Base-by-base conservation (phyloP, 2,797 vertebrate genomes). In the Macropodus opercularis region DNA sequence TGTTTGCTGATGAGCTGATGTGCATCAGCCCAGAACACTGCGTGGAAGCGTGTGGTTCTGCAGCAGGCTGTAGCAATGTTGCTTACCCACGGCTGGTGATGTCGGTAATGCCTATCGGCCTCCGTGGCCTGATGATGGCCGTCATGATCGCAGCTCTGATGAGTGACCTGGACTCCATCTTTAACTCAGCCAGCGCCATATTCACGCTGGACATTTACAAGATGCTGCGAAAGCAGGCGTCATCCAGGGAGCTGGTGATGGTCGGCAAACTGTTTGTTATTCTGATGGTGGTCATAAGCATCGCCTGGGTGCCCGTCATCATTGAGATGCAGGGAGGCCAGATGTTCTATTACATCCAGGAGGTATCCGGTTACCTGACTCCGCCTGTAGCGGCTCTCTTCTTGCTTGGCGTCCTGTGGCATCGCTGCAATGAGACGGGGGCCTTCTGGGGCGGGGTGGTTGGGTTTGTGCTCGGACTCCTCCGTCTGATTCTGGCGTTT, bases 131-230 rank as follows among this genome's bases (percentile, higher is more conserved):
- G 55, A 99, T 99, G 98, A 99, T 99, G 97, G 97, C 98, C 0
- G 98, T 99, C 48, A 99, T 99, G 96, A 98, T 99, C 0, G 98
- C 98, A 4, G 98, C 98, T 9, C 90, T 99, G 23, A 99, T 99
- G 97, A 99, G 98, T 62, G 98, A 99, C 79, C 89, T 99, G 59
- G 98, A 99, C 88, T 99, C 98, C 0, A 98, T 99, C 79, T 99
- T 99, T 73, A 99, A 99, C 89, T 99, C 97, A 2, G 94, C 97
- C 56, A 99, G 98, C 89, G 99, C 97, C 73, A 98, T 99, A 72
- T 99, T 99, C 87, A 99, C 97, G 0, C 92, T 99, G 51, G 98
- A 99, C 38, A 92, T 99, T 69, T 99, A 99, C 92, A 94, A 96
- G 51, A 95, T 93, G 8, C 44, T 94, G 36, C 92, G 96, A 17